These are phyloP conservation scores for Epiblema foenella DNA, from an alignment of 2,888 invertebrate species.

Conservation along the genomic window DNA sequence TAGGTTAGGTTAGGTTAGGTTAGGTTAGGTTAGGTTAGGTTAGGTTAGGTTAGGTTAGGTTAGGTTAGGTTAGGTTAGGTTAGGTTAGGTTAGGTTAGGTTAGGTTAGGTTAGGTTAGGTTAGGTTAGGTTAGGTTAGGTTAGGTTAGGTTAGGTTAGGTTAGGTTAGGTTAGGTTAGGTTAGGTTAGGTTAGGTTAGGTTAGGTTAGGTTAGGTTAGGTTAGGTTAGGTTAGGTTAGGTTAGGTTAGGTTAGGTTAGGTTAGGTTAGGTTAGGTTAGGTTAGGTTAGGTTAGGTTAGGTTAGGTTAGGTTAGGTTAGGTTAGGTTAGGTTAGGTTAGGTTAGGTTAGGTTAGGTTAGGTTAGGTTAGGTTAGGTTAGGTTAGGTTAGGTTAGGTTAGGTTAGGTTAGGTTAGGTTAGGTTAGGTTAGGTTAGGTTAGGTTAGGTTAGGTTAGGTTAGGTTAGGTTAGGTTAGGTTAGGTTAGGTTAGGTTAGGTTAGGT, in stretches of 20 bases:
- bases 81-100: constrained; percentile 8
- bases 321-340: constrained; percentile 8
- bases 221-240: constrained; percentile 5
- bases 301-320: constrained; percentile 8
- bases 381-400: constrained; percentile 8
- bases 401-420: constrained; percentile 6
- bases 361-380: constrained; percentile 8
- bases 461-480: constrained; percentile 8
- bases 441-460: constrained; percentile 8
- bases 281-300: constrained; percentile 8
- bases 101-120: constrained; percentile 8
- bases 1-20: neutral
- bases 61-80: constrained; percentile 8
- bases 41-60: constrained; percentile 6
- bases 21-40: neutral
- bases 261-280: constrained; percentile 8
- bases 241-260: constrained; percentile 8
- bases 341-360: constrained; percentile 8
- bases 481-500: constrained; percentile 8
- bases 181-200: constrained; percentile 1
- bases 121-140: constrained; percentile 8
- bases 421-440: constrained; percentile 1
- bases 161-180: constrained; percentile 8
- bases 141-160: constrained; percentile 8
- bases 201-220: constrained; percentile 2